Base-by-base conservation (phyloP, 2,797 vertebrate species). In the Lagorchestes hirsutus region DNA sequence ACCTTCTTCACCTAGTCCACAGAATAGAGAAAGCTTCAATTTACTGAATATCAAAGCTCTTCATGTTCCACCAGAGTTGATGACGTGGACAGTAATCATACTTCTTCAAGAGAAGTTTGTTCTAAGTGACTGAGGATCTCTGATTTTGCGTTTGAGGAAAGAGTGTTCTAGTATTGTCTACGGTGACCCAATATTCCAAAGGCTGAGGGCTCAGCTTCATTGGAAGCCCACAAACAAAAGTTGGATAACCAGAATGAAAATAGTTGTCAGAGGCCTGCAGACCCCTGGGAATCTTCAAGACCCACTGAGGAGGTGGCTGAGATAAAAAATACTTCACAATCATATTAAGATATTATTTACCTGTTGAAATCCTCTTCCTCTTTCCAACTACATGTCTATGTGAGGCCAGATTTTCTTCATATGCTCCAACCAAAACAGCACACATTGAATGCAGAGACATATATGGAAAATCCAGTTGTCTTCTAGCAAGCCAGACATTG, bases 21-120 rank as follows among this genome's bases (percentile, higher is more conserved):
- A 74, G 50, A 94, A 31, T 31, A 12, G 28, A 96, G 90, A 95
- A 97, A 96, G 91, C 74, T 95, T n/a, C 62, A 67, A 31, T 96
- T 95, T 94, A 97, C 18, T 92, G 92, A 92, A 55, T 31, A 57
- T 58, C 29, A 96, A 67, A 67, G 34, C 14, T 67, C 62, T 95
- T 56, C 97, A n/a, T 18, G 5, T 67, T 67, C 62, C 59, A 96
- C 94, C 96, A 59, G 91, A 59, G 8, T 93, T 95, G 54, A 40
- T 92, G 92, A 91, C 94, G 93, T 96, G 14, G 91, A 92, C 93
- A 95, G 96, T 92, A 92, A 96, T 93, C 87, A 74, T 91, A 92
- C 92, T 96, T 95, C 92, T 96, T 95, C 94, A 87, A 97, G 95
- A 94, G 91, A 96, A 94, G 94, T 94, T 93, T 94, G 55, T 95